Evolutionary conservation across 2,113 vertebrate species (phyloP), one percentile per base, ranked within the genome.

Genomic region (Solenodon paradoxus): DNA sequence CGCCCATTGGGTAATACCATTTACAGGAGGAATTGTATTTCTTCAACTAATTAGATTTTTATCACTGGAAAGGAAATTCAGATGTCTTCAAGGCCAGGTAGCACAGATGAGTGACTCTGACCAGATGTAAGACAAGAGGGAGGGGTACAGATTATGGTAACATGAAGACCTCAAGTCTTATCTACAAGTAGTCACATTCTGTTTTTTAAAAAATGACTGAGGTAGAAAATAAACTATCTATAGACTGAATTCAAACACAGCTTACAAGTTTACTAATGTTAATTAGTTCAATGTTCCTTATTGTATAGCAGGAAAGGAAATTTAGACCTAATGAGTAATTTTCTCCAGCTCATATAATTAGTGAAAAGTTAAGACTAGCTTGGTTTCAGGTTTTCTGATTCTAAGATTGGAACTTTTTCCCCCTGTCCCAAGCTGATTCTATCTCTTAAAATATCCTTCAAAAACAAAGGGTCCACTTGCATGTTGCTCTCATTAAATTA

Each of bases 31-130:
- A 83, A 86, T 85, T 83, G 0, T 89, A 3, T 77, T 82, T 92
- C 30, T 91, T 92, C 87, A 55, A 94, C 74, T 83, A 75, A 40
- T 55, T 93, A 42, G 8, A 81, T 57, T 91, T 32, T 79, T 63
- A 32, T 94, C 49, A 61, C 38, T 78, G 28, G 45, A 74, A 63
- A 19, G 64, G n/a, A 68, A 89, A 57, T 2, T 26, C 19, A 19
- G 32, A 68, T 72, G 32, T 68, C 80, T 93, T 53, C 63, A 57
- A 72, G 77, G 30, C 17, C 47, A 80, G 40, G 9, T 57, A 53
- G 47, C 1, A 11, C 24, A 51, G 82, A 42, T 3, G 74, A 49
- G 13, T 32, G 28, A 32, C 30, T 78, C 28, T 32, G 6, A 19
- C 32, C 40, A 42, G 26, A 9, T 42, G 13, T 66, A 77, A 40